These are phyloP conservation scores for Catamblyrhynchus diadema DNA, from an alignment of 2,797 vertebrate genomes.

Conservation along the genomic window DNA sequence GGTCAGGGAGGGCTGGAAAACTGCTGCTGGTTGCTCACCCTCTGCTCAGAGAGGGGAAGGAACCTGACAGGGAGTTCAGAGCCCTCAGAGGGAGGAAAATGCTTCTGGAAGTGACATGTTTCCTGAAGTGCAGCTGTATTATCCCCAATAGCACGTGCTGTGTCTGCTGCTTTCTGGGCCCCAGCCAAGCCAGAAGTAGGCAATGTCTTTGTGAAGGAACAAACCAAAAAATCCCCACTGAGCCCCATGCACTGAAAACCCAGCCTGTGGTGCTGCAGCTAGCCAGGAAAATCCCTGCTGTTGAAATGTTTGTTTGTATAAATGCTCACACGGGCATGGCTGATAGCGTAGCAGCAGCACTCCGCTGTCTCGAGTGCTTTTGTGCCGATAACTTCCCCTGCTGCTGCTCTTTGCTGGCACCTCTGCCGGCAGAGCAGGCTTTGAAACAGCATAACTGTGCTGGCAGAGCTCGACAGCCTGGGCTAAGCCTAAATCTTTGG, in stretches of 20 bases:
- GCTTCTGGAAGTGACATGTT: not conserved
- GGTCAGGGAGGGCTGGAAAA: not conserved
- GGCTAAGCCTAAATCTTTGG: slow-evolving; percentile 8
- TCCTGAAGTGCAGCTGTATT: not conserved
- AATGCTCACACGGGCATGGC: not conserved
- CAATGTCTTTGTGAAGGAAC: not conserved
- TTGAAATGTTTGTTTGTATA: not conserved
- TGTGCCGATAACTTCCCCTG: not conserved
- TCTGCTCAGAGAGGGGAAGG: not conserved
- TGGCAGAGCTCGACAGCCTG: not conserved
- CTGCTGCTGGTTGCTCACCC: not conserved
- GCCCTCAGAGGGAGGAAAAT: not conserved
- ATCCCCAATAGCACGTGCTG: not conserved
- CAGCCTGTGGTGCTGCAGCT: not conserved
- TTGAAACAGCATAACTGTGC: not conserved
- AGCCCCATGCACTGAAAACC: accelerated
- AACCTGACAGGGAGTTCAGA: not conserved
- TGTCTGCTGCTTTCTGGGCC: not conserved
- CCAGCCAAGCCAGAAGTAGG: not conserved
- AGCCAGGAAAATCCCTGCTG: slow-evolving; percentile 1
- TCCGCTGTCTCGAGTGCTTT: not conserved
- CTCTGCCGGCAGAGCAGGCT: not conserved
- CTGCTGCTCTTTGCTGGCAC: not conserved
- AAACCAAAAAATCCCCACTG: not conserved
- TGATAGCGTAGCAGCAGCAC: not conserved